These are phyloP conservation scores for Platyrinchus mystaceus DNA, from an alignment of 2,797 vertebrate genomes.

Conservation along the genomic window DNA sequence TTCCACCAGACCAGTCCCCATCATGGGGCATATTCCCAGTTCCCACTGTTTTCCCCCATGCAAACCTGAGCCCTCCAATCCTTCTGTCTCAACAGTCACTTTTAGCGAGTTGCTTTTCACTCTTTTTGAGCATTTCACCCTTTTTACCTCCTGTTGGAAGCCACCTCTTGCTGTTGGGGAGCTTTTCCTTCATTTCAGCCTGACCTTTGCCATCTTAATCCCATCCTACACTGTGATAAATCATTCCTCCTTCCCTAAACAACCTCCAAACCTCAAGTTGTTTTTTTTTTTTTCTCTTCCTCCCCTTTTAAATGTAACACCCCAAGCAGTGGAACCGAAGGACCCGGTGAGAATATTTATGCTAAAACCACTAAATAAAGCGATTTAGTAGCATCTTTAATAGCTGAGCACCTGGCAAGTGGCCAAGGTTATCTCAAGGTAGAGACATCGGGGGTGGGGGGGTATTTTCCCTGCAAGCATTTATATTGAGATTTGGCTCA, in stretches of 20 bases:
- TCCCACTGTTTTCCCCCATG: rapidly evolving
- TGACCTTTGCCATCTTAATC: not conserved
- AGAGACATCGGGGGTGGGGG: not conserved
- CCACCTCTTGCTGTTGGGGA: not conserved
- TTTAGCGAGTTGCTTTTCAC: not conserved
- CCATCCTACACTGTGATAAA: not conserved
- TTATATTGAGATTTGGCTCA: conserved; percentile 14
- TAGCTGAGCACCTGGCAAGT: not conserved
- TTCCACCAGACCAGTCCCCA: not conserved
- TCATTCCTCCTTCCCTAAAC: not conserved
- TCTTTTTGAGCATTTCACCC: not conserved
- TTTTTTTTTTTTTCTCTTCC: not conserved
- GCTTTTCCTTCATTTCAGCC: not conserved
- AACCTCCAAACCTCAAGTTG: not conserved
- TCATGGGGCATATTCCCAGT: not conserved
- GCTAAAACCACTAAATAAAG: conserved; percentile 5
- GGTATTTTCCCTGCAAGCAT: not conserved
- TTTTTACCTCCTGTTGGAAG: not conserved
- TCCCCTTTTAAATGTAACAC: not conserved
- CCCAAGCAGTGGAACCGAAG: not conserved
- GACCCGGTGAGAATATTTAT: not conserved
- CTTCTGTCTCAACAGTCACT: rapidly evolving
- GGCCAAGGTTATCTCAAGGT: conserved; percentile 48
- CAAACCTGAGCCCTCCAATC: not conserved
- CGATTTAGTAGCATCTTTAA: not conserved